Conservation (phyloP, 2,113 vertebrate species). For the Paradoxurus hermaphroditus region DNA sequence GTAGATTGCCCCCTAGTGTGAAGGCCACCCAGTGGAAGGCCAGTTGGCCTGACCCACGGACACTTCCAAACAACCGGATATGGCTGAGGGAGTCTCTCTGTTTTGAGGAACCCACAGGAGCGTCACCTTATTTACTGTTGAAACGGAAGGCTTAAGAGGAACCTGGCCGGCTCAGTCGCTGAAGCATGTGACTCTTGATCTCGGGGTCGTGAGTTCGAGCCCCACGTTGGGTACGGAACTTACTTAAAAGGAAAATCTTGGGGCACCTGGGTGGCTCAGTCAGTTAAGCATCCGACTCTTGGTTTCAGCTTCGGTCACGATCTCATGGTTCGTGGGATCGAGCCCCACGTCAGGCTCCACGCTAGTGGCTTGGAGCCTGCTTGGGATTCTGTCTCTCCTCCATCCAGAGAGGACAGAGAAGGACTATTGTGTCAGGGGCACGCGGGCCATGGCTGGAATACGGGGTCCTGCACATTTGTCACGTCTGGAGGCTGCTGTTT, state of each 20-base stretch:
- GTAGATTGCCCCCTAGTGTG: background rate
- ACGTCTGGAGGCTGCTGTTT: background rate
- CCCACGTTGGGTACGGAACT: too few relatives aligned
- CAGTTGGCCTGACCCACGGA: background rate
- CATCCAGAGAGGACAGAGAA: background rate
- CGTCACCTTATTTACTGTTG: background rate
- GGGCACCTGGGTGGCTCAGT: background rate
- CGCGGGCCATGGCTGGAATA: background rate
- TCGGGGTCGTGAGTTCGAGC: too few relatives aligned
- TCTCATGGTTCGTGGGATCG: too few relatives aligned
- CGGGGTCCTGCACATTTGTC: background rate
- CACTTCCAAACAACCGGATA: background rate
- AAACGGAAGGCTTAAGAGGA: background rate
- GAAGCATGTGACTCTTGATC: too few relatives aligned
- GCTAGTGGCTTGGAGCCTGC: background rate
- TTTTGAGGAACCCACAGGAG: background rate
- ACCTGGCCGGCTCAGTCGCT: too few relatives aligned
- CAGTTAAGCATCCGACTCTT: background rate
- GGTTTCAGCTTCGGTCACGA: background rate
- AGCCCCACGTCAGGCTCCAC: accelerated
- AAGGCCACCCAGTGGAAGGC: background rate
- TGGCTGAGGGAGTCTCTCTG: background rate
- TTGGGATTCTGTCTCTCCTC: background rate
- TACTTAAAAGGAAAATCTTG: too few relatives aligned
- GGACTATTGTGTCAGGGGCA: background rate